Percentiles rank a stretch among this genome's conserved stretches.
Evolutionary conservation across 2,797 vertebrate species (phyloP).

Genomic region (Coccyzus lansbergi): DNA sequence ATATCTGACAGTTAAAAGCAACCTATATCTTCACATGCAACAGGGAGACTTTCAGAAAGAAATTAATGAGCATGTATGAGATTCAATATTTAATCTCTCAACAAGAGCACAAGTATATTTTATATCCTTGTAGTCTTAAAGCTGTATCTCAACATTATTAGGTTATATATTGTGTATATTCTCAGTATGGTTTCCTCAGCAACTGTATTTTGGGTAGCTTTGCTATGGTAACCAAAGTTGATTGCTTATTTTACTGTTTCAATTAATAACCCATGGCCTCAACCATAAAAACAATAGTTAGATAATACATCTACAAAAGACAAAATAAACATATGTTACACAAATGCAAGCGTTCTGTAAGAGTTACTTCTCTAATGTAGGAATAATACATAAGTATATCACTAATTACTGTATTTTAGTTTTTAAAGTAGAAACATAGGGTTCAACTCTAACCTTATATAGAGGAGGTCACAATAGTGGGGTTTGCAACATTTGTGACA

Average conservation of each 20-base stretch:
- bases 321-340: conserved; percentile 51
- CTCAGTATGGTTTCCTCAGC: conserved; percentile 63
- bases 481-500: conserved; percentile 14
- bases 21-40: neutral
- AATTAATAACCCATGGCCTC: conserved; percentile 61
- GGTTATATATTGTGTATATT: conserved; percentile 46
- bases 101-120: neutral
- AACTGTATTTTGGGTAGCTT: conserved; percentile 60
- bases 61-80: neutral
- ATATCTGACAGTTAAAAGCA: neutral
- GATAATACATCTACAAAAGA: conserved; percentile 15
- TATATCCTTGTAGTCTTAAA: neutral
- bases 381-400: neutral
- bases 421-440: conserved; percentile 25
- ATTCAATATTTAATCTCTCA: neutral
- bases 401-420: conserved; percentile 28
- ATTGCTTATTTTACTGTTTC: conserved; percentile 64
- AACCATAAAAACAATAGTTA: conserved; percentile 48
- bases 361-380: neutral
- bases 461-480: neutral
- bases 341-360: conserved; percentile 19
- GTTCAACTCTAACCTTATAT: neutral
- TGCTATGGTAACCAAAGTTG: conserved; percentile 64
- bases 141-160: conserved; percentile 52
- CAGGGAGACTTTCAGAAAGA: neutral